These are phyloP conservation scores for Drosophila meridionalis DNA, from an alignment of 2,888 invertebrate species.

Conservation along the genomic window DNA sequence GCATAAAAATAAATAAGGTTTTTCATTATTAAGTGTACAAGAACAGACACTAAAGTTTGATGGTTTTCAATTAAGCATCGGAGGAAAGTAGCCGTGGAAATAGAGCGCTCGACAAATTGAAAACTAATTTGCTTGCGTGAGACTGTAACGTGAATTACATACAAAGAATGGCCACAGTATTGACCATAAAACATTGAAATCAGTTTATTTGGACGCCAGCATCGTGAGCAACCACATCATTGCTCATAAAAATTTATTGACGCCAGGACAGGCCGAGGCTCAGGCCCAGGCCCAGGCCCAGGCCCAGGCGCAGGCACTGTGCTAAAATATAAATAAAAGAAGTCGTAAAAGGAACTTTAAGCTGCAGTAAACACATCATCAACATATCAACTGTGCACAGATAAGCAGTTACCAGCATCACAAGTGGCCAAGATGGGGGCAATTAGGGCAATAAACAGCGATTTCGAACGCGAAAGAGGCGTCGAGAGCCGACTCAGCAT, in stretches of 20 bases:
- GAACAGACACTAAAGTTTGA: not conserved
- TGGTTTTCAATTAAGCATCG: not conserved
- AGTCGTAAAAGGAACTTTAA: slow-evolving; percentile 84
- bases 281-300: slow-evolving; percentile 24
- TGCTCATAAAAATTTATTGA: slow-evolving; percentile 82
- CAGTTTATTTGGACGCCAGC: slow-evolving; percentile 68
- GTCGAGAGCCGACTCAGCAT: slow-evolving; percentile 64
- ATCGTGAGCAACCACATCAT: slow-evolving; percentile 74
- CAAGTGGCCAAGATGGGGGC: slow-evolving; percentile 67
- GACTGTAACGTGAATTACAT: slow-evolving; percentile 65
- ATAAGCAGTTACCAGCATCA: slow-evolving; percentile 77
- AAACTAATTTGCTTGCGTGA: slow-evolving; percentile 65
- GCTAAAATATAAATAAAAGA: slow-evolving; percentile 78
- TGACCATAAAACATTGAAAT: slow-evolving; percentile 74
- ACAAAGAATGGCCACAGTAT: slow-evolving; percentile 65
- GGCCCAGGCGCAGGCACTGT: slow-evolving; percentile 42
- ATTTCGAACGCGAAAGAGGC: slow-evolving; percentile 77
- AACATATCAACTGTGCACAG: slow-evolving; percentile 79
- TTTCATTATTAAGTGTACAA: not conserved
- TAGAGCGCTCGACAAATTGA: slow-evolving; percentile 55
- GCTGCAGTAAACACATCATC: slow-evolving; percentile 84
- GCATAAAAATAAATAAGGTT: no score
- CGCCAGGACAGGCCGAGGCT: slow-evolving; percentile 60
- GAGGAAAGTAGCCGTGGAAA: not conserved
- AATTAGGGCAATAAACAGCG: slow-evolving; percentile 76